Evolutionary conservation across 2,113 vertebrate genomes (phyloP).

Genomic region (Menura novaehollandiae): DNA sequence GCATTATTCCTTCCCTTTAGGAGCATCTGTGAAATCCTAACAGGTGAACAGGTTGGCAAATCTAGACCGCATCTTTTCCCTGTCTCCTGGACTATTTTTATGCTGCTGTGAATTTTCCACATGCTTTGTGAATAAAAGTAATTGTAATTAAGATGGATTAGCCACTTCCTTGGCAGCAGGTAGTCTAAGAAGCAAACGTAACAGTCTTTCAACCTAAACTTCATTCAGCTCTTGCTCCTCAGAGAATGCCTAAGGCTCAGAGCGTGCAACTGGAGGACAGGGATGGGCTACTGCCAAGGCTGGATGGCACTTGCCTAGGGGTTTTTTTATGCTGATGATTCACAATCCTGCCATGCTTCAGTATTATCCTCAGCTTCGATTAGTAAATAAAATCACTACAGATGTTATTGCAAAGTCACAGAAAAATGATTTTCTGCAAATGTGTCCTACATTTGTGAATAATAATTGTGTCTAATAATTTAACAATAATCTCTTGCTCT

Average conservation of each 20-base stretch:
- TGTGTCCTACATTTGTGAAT: not conserved
- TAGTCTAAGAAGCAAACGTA: not conserved
- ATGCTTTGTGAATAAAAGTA: not conserved
- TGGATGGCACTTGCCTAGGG: not conserved
- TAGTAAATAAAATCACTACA: not conserved
- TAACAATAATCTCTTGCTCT: too few species aligned
- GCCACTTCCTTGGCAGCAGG: not conserved
- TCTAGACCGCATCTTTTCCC: not conserved
- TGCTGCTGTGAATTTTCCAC: not conserved
- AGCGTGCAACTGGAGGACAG: not conserved
- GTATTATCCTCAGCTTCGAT: not conserved
- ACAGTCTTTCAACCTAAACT: not conserved
- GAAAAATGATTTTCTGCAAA: not conserved
- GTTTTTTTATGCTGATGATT: not conserved
- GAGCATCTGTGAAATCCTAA: not conserved
- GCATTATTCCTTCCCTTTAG: not conserved
- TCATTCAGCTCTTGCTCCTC: not conserved
- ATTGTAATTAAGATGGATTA: constrained; percentile 13
- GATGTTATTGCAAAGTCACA: not conserved
- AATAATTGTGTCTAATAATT: not conserved
- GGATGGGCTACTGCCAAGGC: not conserved
- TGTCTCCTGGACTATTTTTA: not conserved
- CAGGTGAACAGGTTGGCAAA: not conserved
- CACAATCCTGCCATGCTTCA: not conserved
- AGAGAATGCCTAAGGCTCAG: not conserved